Percentiles rank a stretch among this genome's conserved stretches.
phyloP scores from a whole-genome alignment of 2,113 vertebrate species.

The Aspiorhynchus laticeps region DNA sequence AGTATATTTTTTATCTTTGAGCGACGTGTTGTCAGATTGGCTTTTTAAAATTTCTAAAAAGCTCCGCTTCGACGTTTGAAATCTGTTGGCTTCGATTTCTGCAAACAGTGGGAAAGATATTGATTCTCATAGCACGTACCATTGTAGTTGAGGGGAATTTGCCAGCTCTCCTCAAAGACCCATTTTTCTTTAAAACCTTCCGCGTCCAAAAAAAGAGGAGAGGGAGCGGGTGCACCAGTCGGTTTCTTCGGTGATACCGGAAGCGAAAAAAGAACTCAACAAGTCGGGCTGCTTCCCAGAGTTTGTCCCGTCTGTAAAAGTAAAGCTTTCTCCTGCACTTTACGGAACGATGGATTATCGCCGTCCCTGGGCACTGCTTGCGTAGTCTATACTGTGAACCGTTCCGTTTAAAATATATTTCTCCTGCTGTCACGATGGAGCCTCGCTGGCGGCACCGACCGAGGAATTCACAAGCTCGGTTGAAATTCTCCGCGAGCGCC shows the following conservation, averaged over 20 bases:
- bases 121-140: conserved; percentile 82
- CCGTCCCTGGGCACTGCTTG: neutral
- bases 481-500: conserved; percentile 4
- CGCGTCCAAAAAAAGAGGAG: conserved; percentile 71
- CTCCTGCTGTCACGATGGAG: conserved; percentile 12
- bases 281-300: conserved; percentile 72
- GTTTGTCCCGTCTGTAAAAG: conserved; percentile 40
- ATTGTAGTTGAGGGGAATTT: conserved; percentile 81
- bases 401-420: conserved; percentile 1
- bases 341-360: conserved; percentile 20
- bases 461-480: neutral
- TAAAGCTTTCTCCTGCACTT: neutral
- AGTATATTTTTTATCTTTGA: neutral
- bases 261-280: conserved; percentile 75
- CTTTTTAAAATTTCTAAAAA: neutral
- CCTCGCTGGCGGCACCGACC: neutral
- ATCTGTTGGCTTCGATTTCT: conserved; percentile 19
- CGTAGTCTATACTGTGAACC: neutral
- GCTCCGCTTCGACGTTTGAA: neutral
- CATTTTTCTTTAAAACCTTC: conserved; percentile 82
- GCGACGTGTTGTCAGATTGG: neutral
- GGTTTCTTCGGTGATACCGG: conserved; percentile 78
- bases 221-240: conserved; percentile 71
- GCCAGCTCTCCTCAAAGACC: conserved; percentile 81
- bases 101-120: conserved; percentile 67